Evolutionary conservation across 1,140 invertebrate species (phyloP).

Genomic region (Drosophila tsacasi): DNA sequence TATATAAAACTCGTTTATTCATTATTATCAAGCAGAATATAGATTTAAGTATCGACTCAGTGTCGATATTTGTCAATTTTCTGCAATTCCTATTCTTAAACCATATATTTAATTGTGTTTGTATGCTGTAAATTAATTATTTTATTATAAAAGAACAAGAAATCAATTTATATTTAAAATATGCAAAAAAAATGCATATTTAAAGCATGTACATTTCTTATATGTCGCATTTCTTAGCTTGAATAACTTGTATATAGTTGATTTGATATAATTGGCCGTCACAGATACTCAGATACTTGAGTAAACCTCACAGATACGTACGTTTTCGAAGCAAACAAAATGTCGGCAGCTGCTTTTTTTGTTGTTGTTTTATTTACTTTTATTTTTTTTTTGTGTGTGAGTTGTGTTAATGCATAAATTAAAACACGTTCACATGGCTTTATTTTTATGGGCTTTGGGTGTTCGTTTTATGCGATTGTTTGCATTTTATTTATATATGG

Average conservation of each 20-base stretch:
- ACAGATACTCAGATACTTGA: slow-evolving; percentile 20
- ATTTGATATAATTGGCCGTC: slow-evolving; percentile 80
- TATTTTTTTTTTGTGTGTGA: slow-evolving; percentile 1
- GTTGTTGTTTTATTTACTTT: not conserved
- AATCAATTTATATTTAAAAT: not conserved
- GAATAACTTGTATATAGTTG: slow-evolving; percentile 45
- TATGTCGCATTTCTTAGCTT: not conserved
- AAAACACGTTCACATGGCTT: slow-evolving; percentile 58
- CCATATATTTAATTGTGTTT: not conserved
- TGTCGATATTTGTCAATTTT: no score
- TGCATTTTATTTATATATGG: slow-evolving; percentile 57
- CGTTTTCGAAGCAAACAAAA: slow-evolving; percentile 51
- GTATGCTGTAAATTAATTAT: not conserved
- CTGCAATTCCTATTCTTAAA: not conserved
- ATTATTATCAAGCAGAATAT: no score
- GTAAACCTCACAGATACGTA: slow-evolving; percentile 34
- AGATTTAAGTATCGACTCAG: no score
- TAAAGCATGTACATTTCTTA: not conserved
- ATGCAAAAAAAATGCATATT: slow-evolving; percentile 10
- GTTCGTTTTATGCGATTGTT: slow-evolving; percentile 51
- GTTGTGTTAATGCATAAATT: slow-evolving; percentile 66
- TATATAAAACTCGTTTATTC: no score
- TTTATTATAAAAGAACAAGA: not conserved
- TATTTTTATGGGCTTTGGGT: slow-evolving; percentile 23
- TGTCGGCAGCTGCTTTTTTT: slow-evolving; percentile 66